Percentiles rank a stretch among this genome's conserved stretches.
phyloP scores from a whole-genome alignment of 2,113 vertebrate species.

The Dipodomys stephensi region DNA sequence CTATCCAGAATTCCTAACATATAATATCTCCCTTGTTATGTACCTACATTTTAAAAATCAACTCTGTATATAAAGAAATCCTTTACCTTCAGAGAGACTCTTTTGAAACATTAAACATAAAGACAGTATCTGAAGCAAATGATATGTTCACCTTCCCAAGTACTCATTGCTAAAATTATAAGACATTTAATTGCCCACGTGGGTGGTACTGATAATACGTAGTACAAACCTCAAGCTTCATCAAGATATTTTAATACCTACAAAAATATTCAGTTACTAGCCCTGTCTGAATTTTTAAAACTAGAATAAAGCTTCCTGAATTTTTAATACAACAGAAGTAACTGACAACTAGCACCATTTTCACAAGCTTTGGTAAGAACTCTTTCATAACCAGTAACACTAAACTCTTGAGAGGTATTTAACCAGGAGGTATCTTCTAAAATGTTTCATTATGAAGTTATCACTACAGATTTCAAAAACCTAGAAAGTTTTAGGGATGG shows the following conservation, averaged over 20 bases:
- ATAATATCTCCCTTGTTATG: not conserved
- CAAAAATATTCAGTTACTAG: not conserved
- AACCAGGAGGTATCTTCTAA: not conserved
- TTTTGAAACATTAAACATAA: constrained; percentile 55
- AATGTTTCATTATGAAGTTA: not conserved
- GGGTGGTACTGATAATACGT: constrained; percentile 46
- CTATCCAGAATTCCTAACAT: constrained; percentile 23
- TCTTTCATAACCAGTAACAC: not conserved
- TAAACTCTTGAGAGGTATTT: not conserved
- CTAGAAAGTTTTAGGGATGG: not conserved
- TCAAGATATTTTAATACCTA: constrained; percentile 10
- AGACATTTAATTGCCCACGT: constrained; percentile 64
- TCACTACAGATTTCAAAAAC: not conserved
- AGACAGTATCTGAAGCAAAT: constrained; percentile 53
- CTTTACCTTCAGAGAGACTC: not conserved
- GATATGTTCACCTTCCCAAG: not conserved
- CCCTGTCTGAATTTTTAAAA: not conserved
- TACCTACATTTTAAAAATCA: constrained; percentile 59
- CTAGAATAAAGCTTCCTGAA: not conserved
- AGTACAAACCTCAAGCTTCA: constrained; percentile 61
- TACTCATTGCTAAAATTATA: not conserved
- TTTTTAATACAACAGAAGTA: not conserved
- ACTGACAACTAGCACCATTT: not conserved
- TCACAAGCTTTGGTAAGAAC: not conserved
- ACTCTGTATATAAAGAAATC: constrained; percentile 38